phyloP scores from a whole-genome alignment of 2,888 invertebrate species.

The Diarsia rubi region DNA sequence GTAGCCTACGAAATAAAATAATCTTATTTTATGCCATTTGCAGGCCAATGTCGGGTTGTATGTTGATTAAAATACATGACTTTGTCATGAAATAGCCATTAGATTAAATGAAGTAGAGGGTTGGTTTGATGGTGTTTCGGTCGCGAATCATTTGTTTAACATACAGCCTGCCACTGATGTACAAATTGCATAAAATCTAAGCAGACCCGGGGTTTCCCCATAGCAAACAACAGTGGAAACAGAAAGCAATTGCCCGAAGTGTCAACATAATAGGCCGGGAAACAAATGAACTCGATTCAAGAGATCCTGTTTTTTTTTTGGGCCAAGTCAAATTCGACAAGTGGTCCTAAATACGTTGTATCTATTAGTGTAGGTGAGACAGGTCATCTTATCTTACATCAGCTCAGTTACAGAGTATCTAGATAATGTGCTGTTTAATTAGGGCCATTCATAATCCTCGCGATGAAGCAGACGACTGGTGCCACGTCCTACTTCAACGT shows the following conservation, averaged over 20 bases:
- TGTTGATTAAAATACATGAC: too few species aligned
- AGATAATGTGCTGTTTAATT: slow-evolving; percentile 31
- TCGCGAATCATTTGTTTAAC: too few species aligned
- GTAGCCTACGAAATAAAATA: too few species aligned
- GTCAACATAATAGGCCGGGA: background rate
- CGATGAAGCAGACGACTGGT: background rate
- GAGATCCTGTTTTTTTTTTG: background rate
- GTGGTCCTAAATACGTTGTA: background rate
- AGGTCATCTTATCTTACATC: slow-evolving; percentile 28
- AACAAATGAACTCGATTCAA: background rate
- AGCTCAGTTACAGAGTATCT: slow-evolving; percentile 14
- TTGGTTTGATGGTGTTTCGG: too few species aligned
- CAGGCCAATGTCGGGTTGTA: too few species aligned
- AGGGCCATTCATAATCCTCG: slow-evolving; percentile 17
- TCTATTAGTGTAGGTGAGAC: slow-evolving; percentile 16
- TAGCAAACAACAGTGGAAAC: background rate
- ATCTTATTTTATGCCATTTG: too few species aligned
- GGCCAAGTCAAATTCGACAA: background rate
- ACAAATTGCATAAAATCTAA: too few species aligned
- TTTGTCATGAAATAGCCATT: too few species aligned
- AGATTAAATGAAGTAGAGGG: too few species aligned
- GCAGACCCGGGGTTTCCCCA: too few species aligned
- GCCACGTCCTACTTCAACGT: slow-evolving; percentile 19
- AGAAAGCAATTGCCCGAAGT: background rate
- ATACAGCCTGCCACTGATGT: too few species aligned